Evolutionary conservation across 2,113 vertebrate genomes (phyloP), one percentile per base, ranked within the genome.

Genomic region (Leptosomus discolor): DNA sequence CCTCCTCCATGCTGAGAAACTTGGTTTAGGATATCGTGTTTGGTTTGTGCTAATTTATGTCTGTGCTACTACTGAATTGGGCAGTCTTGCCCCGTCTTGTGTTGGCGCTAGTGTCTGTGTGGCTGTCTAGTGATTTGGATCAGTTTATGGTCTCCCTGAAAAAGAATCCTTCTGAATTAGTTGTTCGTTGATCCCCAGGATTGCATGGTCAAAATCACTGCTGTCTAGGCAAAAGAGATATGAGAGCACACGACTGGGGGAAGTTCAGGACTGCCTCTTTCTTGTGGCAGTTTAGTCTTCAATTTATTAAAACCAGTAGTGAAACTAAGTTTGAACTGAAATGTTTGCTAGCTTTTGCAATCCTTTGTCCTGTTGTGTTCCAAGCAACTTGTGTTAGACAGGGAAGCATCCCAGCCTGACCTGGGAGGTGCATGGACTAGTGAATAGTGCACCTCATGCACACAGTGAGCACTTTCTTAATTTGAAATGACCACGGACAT

Each of bases 231-330:
- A 20, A 48, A 30, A 71, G 30, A 46, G 10, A 29, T 24, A 3
- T 32, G 46, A 57, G 32, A 74, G 16, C 45, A 27, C 3, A 0
- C 63, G 12, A 4, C 0, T 80, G 41, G 39, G 41, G 8, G 15
- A 81, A 70, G 20, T 21, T 68, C 11, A 70, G 23, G 26, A 43
- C 34, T 56, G 19, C 39, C 11, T 70, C 22, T 85, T 88, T 34
- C n/a, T 50, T 82, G 41, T 64, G 34, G 15, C 18, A 24, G 23
- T 51, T 85, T 12, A 78, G 36, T 67, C 34, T 85, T 90, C 81
- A 37, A 27, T 74, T 73, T 84, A 48, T 71, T 56, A 41, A 80
- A 90, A 51, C 22, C 19, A 53, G 0, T 58, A 39, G n/a, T 58
- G 45, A 91, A 89, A 46, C 39, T 58, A 29, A 48, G 8, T n/a